Base-by-base conservation (phyloP, 1,140 invertebrate genomes). In the Papilio helenus region DNA sequence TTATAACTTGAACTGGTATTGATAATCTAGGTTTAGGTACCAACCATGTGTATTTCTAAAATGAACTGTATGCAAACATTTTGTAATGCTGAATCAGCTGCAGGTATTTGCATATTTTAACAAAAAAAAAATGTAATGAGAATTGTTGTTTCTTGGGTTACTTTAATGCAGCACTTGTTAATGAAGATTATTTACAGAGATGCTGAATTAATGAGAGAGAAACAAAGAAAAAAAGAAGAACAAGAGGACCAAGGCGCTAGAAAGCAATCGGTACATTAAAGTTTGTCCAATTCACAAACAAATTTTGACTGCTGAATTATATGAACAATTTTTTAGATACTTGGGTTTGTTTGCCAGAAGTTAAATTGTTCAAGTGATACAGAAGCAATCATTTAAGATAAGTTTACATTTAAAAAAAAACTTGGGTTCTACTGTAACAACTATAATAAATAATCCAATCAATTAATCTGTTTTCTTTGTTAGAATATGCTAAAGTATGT, bases 161-260 rank as follows among this genome's bases (percentile, higher is more conserved):
- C n/a, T 55, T 26, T 14, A 26, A 61, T 9, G 12, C 5, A 68
- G 34, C 26, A 7, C 12, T 14, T 68, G 29, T 29, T 34, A 68
- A 68, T 68, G 16, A 68, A 68, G 5, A 68, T 16, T 29, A 34
- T 82, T 95, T 95, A 76, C 87, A 97, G 97, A 87, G 97, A 98
- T 96, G 97, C 97, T 46, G 97, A 98, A 88, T 83, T 97, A 84
- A 97, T 98, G 97, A 93, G 97, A 88, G 96, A 97, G 88, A 98
- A 98, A 93, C 97, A 98, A 94, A 94, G 95, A 86, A 96, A 95
- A 90, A 96, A 96, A 87, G 96, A 96, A 83, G 95, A 95, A 86
- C 91, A 95, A 81, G 86, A 85, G 82, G 87, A 88, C 65, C 80
- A 85, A 71, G 85, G 84, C 58, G 79, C 81, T 79, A 84, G 86